phyloP scores from a whole-genome alignment of 2,888 invertebrate genomes.

The Notodonta dromedarius region DNA sequence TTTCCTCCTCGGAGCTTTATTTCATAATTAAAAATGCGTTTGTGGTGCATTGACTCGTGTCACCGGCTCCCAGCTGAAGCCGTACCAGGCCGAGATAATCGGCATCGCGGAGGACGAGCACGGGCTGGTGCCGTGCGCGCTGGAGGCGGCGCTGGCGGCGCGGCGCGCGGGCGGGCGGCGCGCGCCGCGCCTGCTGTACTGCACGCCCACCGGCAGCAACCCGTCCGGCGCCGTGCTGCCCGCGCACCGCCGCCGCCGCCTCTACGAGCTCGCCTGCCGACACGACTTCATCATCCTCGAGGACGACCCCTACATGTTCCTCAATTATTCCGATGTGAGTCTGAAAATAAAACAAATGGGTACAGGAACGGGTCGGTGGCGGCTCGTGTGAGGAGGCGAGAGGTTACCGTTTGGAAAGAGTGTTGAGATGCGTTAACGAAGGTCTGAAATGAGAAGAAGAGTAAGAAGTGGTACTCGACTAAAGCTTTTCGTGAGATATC shows the following conservation, averaged over 20 bases:
- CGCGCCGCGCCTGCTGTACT: conserved; percentile 89
- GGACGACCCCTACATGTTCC: conserved; percentile 92
- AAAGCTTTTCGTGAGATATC: too few species aligned
- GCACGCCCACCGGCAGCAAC: conserved; percentile 91
- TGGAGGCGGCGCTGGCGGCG: conserved; percentile 83
- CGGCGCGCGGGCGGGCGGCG: conserved; percentile 68
- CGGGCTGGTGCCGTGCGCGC: conserved; percentile 86
- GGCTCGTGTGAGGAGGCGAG: too few species aligned
- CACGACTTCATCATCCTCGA: conserved; percentile 92
- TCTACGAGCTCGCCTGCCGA: conserved; percentile 89
- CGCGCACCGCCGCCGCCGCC: conserved; percentile 85
- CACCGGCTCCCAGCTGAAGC: conserved; percentile 83
- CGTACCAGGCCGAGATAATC: conserved; percentile 86
- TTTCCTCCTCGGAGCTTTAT: too few species aligned
- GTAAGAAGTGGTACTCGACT: too few species aligned
- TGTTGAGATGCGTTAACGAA: too few species aligned
- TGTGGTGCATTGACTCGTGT: too few species aligned
- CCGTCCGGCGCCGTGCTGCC: conserved; percentile 89
- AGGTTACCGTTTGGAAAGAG: too few species aligned
- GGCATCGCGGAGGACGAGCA: conserved; percentile 88
- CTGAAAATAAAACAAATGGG: too few species aligned
- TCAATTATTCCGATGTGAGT: conserved; percentile 87
- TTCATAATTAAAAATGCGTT: too few species aligned
- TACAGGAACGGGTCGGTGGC: too few species aligned
- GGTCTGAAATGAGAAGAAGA: too few species aligned